phyloP scores from a whole-genome alignment of 2,797 vertebrate genomes.

The Glyptemys insculpta region DNA sequence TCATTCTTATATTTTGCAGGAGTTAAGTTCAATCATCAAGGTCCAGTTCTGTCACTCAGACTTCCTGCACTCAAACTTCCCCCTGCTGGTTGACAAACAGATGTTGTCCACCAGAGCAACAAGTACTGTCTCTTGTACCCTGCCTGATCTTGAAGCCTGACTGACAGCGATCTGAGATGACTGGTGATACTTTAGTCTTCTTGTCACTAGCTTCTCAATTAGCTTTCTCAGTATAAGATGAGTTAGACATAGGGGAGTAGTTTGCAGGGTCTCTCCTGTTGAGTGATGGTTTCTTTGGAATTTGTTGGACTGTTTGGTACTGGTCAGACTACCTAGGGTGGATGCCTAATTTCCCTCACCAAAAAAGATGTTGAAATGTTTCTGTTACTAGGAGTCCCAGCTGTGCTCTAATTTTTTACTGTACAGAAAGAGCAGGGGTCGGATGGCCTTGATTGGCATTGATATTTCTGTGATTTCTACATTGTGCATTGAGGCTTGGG shows the following conservation, averaged over 20 bases:
- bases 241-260: neutral
- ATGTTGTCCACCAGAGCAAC: neutral
- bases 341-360: neutral
- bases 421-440: neutral
- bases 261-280: neutral
- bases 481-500: fast-evolving
- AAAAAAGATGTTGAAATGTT: conserved; percentile 22
- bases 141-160: neutral
- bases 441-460: neutral
- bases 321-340: neutral
- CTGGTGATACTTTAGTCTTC: neutral
- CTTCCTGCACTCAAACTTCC: neutral
- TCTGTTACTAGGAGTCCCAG: neutral
- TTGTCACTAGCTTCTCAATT: fast-evolving
- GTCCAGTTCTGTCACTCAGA: neutral
- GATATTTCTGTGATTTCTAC: neutral
- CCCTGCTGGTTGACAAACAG: neutral
- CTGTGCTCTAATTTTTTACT: neutral
- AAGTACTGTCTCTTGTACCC: neutral
- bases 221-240: neutral
- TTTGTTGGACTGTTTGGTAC: neutral
- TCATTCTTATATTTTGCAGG: neutral
- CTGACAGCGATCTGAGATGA: neutral
- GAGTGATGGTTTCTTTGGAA: neutral
- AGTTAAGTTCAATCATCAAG: neutral